A percentile compares a stretch with the other conserved stretches of the same genome.
phyloP scores from a whole-genome alignment of 92 coral and sea anemone genomes.

The Desmophyllum pertusum region DNA sequence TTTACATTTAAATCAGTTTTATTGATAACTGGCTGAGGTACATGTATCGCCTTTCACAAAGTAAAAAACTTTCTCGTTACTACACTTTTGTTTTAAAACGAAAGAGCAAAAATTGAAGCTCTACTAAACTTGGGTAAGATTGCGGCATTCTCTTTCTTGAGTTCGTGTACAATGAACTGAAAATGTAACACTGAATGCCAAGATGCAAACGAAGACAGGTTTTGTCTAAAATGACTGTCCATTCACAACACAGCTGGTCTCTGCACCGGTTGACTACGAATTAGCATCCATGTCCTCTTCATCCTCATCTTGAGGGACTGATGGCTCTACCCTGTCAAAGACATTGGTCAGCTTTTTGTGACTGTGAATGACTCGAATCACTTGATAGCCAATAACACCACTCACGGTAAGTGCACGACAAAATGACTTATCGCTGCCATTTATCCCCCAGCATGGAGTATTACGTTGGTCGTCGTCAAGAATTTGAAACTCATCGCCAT shows the following conservation, averaged over 20 bases:
- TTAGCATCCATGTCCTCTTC: background rate
- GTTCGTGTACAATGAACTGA: background rate
- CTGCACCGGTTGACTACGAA: background rate
- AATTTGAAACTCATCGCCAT: conserved; percentile 25
- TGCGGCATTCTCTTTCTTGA: no score
- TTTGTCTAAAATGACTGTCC: background rate
- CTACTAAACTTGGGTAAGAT: no score
- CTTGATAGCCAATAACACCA: conserved; percentile 63
- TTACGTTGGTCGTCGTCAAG: conserved; percentile 18
- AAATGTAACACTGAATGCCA: no score
- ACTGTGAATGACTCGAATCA: conserved; percentile 36
- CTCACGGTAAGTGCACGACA: conserved; percentile 47
- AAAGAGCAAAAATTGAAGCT: no score
- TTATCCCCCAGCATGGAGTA: conserved; percentile 40
- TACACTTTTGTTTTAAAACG: no score
- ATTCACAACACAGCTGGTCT: background rate
- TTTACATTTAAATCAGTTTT: no score
- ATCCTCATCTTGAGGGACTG: background rate
- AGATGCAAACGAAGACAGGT: no score
- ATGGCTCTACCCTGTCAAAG: conserved; percentile 48
- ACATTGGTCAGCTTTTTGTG: conserved; percentile 47
- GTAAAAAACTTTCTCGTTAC: no score
- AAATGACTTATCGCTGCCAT: conserved; percentile 45
- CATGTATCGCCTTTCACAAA: no score
- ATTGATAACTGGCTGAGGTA: background rate